phyloP scores from a whole-genome alignment of 1,140 invertebrate genomes.

The Anastrepha obliqua region DNA sequence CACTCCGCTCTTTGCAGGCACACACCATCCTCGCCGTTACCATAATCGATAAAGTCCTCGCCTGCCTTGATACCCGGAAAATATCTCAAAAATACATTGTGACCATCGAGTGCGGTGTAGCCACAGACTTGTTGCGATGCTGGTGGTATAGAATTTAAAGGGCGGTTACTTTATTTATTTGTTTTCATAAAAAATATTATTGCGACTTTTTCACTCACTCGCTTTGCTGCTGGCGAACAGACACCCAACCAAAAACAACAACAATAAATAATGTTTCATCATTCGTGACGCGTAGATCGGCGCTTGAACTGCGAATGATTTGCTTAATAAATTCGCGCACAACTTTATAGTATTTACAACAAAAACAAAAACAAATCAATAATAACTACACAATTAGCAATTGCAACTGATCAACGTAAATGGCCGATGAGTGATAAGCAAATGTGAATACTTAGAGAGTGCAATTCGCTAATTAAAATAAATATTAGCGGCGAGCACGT shows the following conservation, averaged over 20 bases:
- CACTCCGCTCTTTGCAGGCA: not conserved
- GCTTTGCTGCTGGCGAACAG: not conserved
- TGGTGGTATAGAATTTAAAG: not conserved
- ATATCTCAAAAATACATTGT: not conserved
- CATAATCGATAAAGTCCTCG: slow-evolving; percentile 12
- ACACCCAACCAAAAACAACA: not conserved
- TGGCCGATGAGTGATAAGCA: slow-evolving; percentile 10
- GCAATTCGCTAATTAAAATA: slow-evolving; percentile 19
- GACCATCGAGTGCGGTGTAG: slow-evolving; percentile 13
- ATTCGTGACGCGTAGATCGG: no score
- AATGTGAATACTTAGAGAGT: not conserved
- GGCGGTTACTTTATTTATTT: not conserved
- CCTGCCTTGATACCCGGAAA: slow-evolving; percentile 3
- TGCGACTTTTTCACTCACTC: not conserved
- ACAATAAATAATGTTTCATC: not conserved
- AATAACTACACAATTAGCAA: not conserved
- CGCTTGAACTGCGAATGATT: not conserved
- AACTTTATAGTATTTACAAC: slow-evolving; percentile 17
- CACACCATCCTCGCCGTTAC: not conserved
- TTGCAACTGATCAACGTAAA: not conserved
- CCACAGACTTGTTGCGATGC: not conserved
- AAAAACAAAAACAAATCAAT: not conserved
- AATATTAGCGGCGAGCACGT: not conserved
- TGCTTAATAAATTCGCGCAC: slow-evolving; percentile 17
- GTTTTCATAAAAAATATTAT: not conserved